phyloP scores from a whole-genome alignment of 2,888 invertebrate species.

The Diloba caeruleocephala region DNA sequence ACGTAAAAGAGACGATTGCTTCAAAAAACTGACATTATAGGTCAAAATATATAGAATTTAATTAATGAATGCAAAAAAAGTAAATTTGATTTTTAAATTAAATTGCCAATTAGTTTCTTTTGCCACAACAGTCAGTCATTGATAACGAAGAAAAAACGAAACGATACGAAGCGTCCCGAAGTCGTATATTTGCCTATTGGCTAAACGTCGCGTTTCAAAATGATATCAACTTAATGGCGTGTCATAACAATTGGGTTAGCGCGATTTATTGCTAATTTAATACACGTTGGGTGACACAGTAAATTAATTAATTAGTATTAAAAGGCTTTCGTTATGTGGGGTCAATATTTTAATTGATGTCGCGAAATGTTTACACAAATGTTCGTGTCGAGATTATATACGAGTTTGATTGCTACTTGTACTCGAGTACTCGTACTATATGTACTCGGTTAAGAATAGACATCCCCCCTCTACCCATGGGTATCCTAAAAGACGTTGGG shows the following conservation, averaged over 20 bases:
- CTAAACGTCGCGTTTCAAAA: constrained; percentile 16
- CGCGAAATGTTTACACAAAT: constrained; percentile 1
- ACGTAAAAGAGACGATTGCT: no score
- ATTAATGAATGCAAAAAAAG: background rate
- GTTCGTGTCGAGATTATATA: background rate
- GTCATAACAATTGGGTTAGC: constrained; percentile 55
- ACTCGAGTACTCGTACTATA: no score
- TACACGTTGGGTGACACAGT: constrained; percentile 17
- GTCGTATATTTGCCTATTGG: constrained; percentile 4
- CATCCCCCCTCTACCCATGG: no score
- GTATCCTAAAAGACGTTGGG: no score
- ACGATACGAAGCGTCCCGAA: constrained; percentile 9
- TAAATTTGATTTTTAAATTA: background rate
- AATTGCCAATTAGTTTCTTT: constrained; percentile 19
- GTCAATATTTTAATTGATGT: background rate
- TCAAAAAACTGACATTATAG: no score
- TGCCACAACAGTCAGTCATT: background rate
- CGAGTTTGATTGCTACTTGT: background rate
- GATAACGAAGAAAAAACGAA: constrained; percentile 14
- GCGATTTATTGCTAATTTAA: constrained; percentile 35
- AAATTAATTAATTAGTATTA: constrained; percentile 32
- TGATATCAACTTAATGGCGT: constrained; percentile 29
- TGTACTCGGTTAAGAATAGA: no score
- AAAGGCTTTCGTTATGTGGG: constrained; percentile 10
- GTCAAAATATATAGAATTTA: background rate